These are phyloP conservation scores for Laterallus jamaicensis DNA, from an alignment of 2,113 vertebrate genomes.

Conservation along the genomic window DNA sequence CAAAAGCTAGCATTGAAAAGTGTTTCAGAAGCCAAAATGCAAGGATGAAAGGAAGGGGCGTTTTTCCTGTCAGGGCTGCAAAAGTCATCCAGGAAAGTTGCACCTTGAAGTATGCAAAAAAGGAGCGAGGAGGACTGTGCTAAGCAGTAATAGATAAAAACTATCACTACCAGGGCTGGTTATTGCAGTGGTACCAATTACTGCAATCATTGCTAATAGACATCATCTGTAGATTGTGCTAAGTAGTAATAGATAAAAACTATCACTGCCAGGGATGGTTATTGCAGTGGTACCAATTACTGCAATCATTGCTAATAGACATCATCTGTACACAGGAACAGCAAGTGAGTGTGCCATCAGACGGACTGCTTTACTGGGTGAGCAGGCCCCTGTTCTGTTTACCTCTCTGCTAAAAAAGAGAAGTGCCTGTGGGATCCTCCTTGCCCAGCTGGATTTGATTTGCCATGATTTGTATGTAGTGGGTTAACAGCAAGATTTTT, in stretches of 20 bases:
- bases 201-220: not conserved
- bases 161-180: not conserved
- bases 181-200: not conserved
- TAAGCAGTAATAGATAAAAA: not conserved
- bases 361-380: not conserved
- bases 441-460: constrained; percentile 15
- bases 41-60: not conserved
- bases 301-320: not conserved
- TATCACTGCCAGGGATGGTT: not conserved
- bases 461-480: not conserved
- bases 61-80: not conserved
- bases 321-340: not conserved
- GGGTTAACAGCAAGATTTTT: not conserved
- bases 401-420: not conserved
- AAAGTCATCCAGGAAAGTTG: not conserved
- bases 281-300: not conserved
- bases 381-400: not conserved
- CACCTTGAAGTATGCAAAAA: not conserved
- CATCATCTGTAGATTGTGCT: not conserved
- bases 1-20: not conserved
- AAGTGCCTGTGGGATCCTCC: not conserved
- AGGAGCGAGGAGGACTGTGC: not conserved
- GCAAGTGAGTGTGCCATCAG: rapidly evolving
- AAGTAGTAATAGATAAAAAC: not conserved
- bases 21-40: not conserved